Evolutionary conservation across 2,888 invertebrate species (phyloP).

Genomic region (Plutella xylostella): DNA sequence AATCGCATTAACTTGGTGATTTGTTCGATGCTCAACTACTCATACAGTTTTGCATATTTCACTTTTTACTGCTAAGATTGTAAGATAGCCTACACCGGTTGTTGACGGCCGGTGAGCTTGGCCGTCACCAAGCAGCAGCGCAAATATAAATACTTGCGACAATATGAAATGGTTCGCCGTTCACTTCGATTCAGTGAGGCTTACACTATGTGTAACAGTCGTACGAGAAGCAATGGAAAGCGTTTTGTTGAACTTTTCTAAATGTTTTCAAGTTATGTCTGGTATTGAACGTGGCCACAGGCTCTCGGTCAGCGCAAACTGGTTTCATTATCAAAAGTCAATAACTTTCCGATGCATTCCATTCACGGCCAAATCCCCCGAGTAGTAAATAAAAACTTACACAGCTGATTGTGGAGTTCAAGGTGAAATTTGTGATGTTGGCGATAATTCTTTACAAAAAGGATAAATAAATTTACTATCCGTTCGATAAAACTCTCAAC

Average conservation of each 20-base stretch:
- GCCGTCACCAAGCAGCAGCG: background rate
- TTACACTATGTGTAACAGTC: conserved; percentile 7
- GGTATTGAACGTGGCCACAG: conserved; percentile 59
- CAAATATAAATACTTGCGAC: background rate
- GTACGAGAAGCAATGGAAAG: conserved; percentile 37
- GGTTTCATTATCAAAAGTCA: conserved; percentile 70
- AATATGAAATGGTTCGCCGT: background rate
- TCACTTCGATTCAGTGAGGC: background rate
- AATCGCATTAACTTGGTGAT: background rate
- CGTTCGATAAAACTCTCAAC: no score
- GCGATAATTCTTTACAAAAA: no score
- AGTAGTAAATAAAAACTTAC: conserved; percentile 35
- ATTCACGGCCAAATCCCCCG: conserved; percentile 52
- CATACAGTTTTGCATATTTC: background rate
- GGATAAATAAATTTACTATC: no score
- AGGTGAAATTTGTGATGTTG: conserved; percentile 2
- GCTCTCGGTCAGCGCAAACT: conserved; percentile 64
- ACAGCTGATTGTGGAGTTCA: conserved; percentile 12
- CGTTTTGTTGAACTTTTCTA: conserved; percentile 24
- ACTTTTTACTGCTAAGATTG: background rate
- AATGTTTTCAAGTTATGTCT: conserved; percentile 33
- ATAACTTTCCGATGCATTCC: conserved; percentile 67
- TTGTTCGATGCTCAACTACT: background rate
- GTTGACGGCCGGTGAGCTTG: background rate
- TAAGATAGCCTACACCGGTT: background rate